Conservation (phyloP, 2,113 vertebrate genomes). For the Pithys albifrons region DNA sequence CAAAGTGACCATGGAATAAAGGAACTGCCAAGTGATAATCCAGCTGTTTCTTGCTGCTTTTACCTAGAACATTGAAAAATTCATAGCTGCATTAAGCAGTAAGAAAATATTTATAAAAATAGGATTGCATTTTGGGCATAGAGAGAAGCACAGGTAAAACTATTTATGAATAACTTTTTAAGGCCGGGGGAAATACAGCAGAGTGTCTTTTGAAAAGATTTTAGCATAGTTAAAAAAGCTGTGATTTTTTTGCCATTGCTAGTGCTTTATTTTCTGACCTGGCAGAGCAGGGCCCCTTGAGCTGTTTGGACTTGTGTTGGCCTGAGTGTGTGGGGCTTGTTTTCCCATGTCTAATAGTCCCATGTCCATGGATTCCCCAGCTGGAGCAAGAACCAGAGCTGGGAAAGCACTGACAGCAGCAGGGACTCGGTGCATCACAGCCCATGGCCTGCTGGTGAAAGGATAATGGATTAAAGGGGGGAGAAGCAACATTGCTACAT, state of each 20-base stretch:
- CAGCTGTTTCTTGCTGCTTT: neutral
- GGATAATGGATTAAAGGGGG: neutral
- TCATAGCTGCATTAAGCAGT: slow-evolving; percentile 4
- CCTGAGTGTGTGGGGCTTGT: accelerated
- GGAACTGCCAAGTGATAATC: neutral
- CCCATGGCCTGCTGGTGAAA: neutral
- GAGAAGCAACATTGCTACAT: neutral
- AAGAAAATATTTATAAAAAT: neutral
- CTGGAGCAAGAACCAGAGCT: neutral
- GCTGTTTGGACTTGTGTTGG: neutral
- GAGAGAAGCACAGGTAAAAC: neutral
- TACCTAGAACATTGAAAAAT: neutral
- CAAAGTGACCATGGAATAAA: neutral
- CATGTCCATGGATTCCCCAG: accelerated
- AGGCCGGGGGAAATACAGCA: neutral
- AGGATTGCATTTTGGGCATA: neutral
- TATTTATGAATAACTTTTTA: neutral
- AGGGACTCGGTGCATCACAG: accelerated
- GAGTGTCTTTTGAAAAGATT: neutral
- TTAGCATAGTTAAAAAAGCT: neutral
- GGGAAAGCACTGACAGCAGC: neutral
- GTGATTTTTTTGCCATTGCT: neutral
- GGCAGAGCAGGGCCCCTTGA: no score
- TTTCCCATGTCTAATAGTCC: accelerated
- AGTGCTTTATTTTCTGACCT: neutral